Evolutionary conservation across 2,797 vertebrate species (phyloP).

Genomic region (Discoglossus pictus): DNA sequence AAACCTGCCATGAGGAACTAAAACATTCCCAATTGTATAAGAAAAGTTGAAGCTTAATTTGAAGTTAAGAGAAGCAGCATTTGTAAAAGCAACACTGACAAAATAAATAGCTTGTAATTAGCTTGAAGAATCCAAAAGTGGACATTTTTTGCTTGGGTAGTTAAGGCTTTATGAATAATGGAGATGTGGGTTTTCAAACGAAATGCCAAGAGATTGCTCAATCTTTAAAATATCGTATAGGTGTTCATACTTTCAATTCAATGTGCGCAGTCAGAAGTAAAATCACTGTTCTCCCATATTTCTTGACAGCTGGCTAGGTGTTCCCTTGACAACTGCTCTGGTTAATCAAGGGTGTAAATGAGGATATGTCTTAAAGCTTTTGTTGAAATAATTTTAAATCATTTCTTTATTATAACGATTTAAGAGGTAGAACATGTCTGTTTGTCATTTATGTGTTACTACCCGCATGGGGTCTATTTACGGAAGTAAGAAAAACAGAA

Average conservation of each 20-base stretch:
- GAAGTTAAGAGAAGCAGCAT: conserved; percentile 15
- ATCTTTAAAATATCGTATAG: conserved; percentile 33
- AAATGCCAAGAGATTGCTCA: conserved; percentile 28
- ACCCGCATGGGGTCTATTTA: not conserved
- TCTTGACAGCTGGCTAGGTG: conserved; percentile 56
- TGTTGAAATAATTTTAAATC: conserved; percentile 40
- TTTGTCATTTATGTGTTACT: conserved; percentile 30
- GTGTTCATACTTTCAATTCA: conserved; percentile 50
- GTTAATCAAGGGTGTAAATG: conserved; percentile 66
- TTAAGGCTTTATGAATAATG: conserved; percentile 15
- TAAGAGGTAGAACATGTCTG: conserved; percentile 44
- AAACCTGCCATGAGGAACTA: conserved; percentile 50
- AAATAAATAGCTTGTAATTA: conserved; percentile 32
- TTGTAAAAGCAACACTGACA: conserved; percentile 20
- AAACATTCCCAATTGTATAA: conserved; percentile 38
- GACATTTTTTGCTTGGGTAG: conserved; percentile 13
- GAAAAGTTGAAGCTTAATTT: conserved; percentile 33
- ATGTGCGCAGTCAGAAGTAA: conserved; percentile 57
- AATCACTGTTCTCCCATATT: conserved; percentile 56
- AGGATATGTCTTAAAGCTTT: conserved; percentile 51
- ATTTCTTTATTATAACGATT: conserved; percentile 51
- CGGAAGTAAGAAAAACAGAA: conserved; percentile 24
- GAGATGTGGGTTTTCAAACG: conserved; percentile 27
- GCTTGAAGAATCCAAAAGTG: not conserved
- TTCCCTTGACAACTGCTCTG: conserved; percentile 64